Evolutionary conservation across 2,888 invertebrate genomes (phyloP).

Genomic region (Nymphalis urticae): DNA sequence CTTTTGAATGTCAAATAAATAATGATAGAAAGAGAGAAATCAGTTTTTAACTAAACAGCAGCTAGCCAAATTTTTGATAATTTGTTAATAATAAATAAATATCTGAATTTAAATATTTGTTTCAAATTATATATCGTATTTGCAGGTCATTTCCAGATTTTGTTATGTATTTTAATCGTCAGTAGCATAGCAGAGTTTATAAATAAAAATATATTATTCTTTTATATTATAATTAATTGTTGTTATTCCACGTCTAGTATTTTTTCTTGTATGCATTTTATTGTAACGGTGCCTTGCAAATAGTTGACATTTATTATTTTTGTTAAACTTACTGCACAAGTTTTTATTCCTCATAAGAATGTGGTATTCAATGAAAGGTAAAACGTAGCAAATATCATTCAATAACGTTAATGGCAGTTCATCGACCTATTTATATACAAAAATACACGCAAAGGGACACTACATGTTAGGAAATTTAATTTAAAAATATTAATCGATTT

Average conservation of each 20-base stretch:
- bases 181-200: no score
- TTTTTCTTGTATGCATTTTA: neutral
- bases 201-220: neutral
- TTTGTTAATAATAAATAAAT: no score
- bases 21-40: no score
- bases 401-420: slow-evolving; percentile 18
- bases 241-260: slow-evolving; percentile 9
- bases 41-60: no score
- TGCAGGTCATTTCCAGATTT: no score
- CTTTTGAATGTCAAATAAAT: no score
- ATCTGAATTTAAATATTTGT: no score
- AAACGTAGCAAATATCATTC: slow-evolving; percentile 18
- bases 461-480: no score
- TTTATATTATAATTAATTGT: neutral
- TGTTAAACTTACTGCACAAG: slow-evolving; percentile 11
- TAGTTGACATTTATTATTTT: slow-evolving; percentile 21
- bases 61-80: no score
- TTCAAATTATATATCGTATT: no score
- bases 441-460: neutral
- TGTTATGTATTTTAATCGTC: no score
- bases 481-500: no score
- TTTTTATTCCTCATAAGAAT: slow-evolving; percentile 18
- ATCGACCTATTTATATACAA: slow-evolving; percentile 8
- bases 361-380: slow-evolving; percentile 21
- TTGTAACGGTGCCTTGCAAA: slow-evolving; percentile 22